Percentiles rank a stretch among this genome's conserved stretches.
phyloP scores from a whole-genome alignment of 2,113 vertebrate species.

The Leucoraja erinaceus region DNA sequence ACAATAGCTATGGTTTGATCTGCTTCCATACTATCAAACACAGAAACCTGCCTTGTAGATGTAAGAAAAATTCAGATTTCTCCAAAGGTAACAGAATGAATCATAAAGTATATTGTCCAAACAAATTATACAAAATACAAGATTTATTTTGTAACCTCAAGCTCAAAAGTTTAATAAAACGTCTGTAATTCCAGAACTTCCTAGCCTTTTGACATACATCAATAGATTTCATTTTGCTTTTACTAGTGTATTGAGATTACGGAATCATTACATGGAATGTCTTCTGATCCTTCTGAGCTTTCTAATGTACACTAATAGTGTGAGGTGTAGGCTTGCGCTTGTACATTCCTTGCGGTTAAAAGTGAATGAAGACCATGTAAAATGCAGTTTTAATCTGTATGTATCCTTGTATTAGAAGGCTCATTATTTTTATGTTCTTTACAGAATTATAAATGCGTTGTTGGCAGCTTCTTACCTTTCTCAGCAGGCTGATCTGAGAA shows the following conservation, averaged over 20 bases:
- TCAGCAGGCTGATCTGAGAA: conserved; percentile 81
- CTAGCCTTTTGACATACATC: background rate
- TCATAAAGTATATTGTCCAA: background rate
- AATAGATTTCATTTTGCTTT: background rate
- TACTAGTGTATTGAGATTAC: background rate
- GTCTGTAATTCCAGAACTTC: background rate
- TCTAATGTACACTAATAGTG: background rate
- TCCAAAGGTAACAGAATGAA: background rate
- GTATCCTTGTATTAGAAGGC: background rate
- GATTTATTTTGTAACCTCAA: background rate
- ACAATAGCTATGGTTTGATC: background rate
- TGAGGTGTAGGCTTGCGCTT: background rate
- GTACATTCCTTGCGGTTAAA: background rate
- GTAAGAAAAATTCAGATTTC: background rate
- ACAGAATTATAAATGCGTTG: conserved; percentile 80
- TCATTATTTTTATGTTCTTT: conserved; percentile 40
- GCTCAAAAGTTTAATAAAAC: background rate
- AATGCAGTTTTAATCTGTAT: background rate
- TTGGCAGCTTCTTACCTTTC: conserved; percentile 83
- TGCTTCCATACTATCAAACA: background rate
- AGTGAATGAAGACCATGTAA: background rate
- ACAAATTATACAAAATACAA: background rate
- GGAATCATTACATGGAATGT: background rate
- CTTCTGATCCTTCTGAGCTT: background rate
- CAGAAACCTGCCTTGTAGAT: no score